Evolutionary conservation across 2,888 invertebrate genomes (phyloP).

Genomic region (Latrodectus hesperus): DNA sequence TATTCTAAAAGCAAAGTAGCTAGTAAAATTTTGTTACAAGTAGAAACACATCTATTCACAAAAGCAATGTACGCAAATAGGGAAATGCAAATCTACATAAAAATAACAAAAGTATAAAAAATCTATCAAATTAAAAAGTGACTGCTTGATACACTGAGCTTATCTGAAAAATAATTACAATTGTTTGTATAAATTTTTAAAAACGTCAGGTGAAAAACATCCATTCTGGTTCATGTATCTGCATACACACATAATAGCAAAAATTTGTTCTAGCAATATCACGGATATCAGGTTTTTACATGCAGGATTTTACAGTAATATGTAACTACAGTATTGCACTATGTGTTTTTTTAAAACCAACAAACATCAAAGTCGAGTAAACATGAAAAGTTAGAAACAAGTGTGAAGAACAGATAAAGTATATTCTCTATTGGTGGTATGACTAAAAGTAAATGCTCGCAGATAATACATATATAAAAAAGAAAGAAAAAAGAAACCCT

Average conservation of each 20-base stretch:
- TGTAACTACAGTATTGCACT: not conserved
- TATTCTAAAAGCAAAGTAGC: not conserved
- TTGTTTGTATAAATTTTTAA: not conserved
- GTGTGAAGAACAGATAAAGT: not conserved
- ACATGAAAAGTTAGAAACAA: not conserved
- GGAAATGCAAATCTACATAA: not conserved
- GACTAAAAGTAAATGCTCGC: too few species aligned
- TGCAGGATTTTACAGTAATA: not conserved
- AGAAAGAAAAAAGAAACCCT: too few species aligned
- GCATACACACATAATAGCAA: not conserved
- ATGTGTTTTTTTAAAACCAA: not conserved
- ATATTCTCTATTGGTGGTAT: not conserved
- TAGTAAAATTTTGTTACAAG: not conserved
- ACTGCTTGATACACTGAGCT: too few species aligned
- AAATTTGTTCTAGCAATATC: not conserved
- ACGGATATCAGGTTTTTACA: not conserved
- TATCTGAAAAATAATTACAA: not conserved
- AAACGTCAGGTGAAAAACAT: constrained; percentile 2
- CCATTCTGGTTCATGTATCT: not conserved
- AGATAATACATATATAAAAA: too few species aligned
- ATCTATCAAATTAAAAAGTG: too few species aligned
- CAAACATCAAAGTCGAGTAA: not conserved
- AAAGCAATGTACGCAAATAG: not conserved
- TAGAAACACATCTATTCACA: not conserved
- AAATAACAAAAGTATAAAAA: too few species aligned